Evolutionary conservation across 37 sponge, comb jelly and placozoan genomes (phyloP).

Genomic region (Haliclona indistincta): DNA sequence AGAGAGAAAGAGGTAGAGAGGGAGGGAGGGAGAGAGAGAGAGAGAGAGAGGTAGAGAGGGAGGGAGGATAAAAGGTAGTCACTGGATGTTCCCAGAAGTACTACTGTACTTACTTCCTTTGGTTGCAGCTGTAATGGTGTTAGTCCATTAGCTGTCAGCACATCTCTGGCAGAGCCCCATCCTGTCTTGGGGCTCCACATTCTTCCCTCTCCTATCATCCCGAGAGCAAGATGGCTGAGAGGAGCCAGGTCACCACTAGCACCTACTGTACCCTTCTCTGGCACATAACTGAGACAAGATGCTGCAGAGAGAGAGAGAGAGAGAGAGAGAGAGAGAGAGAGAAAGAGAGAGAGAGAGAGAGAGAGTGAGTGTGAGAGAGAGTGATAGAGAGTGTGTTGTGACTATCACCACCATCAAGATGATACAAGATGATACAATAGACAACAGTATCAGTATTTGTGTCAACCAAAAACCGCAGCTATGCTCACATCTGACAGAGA

Average conservation of each 20-base stretch:
- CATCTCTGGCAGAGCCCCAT: slow-evolving; percentile 81
- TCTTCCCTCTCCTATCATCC: slow-evolving; percentile 91
- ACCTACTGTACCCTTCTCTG: slow-evolving; percentile 95
- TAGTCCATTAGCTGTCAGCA: slow-evolving; percentile 73
- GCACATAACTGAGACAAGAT: slow-evolving; percentile 78
- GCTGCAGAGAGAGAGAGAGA: slow-evolving; percentile 31
- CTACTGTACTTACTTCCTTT: slow-evolving; percentile 74
- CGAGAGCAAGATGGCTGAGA: slow-evolving; percentile 90
- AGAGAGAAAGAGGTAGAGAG: not conserved
- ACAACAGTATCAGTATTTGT: too few relatives aligned
- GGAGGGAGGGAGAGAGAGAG: not conserved
- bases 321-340: not conserved
- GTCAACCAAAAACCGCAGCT: too few relatives aligned
- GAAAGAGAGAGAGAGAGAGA: not conserved
- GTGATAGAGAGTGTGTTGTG: not conserved
- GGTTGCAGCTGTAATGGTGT: slow-evolving; percentile 58
- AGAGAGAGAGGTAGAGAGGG: not conserved
- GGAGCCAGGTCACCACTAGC: slow-evolving; percentile 99
- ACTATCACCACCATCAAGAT: too few relatives aligned
- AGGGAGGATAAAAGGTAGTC: not conserved
- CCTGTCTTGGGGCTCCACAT: slow-evolving; percentile 97
- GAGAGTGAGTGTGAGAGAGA: not conserved
- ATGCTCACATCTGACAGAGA: too few relatives aligned
- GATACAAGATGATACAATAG: too few relatives aligned
- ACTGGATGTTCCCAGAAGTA: too few relatives aligned